Percentiles rank a stretch among this genome's conserved stretches.
These are phyloP conservation scores for Peucedramus taeniatus DNA, from an alignment of 2,113 vertebrate genomes.

Conservation along the genomic window DNA sequence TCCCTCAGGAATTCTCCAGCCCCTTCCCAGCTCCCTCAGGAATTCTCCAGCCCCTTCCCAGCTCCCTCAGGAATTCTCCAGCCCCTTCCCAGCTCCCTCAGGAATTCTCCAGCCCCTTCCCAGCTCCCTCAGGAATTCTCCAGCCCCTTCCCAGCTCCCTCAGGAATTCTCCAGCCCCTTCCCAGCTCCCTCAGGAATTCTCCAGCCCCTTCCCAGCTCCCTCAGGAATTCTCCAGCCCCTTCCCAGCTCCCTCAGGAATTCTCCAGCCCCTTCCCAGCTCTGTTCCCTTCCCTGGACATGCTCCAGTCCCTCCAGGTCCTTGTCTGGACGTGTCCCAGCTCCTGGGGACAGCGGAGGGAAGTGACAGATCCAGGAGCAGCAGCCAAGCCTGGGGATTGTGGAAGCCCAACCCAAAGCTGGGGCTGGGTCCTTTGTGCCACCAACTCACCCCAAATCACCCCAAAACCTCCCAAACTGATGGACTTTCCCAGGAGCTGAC, in stretches of 20 bases:
- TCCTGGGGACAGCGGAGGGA: background rate
- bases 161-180: no score
- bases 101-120: no score
- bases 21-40: no score
- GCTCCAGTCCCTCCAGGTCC: background rate
- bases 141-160: no score
- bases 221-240: background rate
- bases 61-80: no score
- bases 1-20: no score
- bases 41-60: no score
- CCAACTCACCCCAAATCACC: background rate
- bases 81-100: no score
- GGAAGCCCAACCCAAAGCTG: background rate
- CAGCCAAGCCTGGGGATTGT: background rate
- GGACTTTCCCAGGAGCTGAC: background rate
- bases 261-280: background rate
- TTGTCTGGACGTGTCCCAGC: background rate
- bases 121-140: no score
- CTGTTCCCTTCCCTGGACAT: accelerated
- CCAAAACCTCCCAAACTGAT: accelerated
- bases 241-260: background rate
- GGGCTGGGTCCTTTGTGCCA: background rate
- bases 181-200: no score
- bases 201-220: background rate
- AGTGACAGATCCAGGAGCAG: background rate